Base-by-base conservation (phyloP, 2,113 vertebrate species). In the Pantherophis guttatus region DNA sequence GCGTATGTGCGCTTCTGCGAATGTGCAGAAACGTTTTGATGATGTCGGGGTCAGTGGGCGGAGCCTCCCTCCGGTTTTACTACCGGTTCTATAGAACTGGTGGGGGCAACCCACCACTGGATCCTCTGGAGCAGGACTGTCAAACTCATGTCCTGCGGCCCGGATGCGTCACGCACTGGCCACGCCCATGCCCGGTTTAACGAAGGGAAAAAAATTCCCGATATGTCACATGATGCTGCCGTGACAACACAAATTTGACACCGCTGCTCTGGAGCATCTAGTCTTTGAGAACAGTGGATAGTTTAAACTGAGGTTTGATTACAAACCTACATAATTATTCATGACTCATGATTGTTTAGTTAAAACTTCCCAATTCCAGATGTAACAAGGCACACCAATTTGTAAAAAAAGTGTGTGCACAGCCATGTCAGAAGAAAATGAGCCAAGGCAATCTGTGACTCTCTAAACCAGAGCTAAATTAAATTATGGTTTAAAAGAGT, bases 131-230 rank as follows among this genome's bases (percentile, higher is more conserved):
- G 21, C 17, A 55, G 54, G 54, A 3, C 3, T 55, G 3, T 55
- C 3, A 15, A 55, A 55, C 54, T 15, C 3, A 0, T 3, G 4
- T 15, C 54, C 15, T 3, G 0, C 13, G 13, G 54, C 3, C 12
- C 0, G 3, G 13, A 55, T 55, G 54, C 5, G 3, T 55, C 13
- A 55, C 3, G 0, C 13, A 0, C 54, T 55, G 54, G 54, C 54
- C 54, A 55, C 54, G 0, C 3, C 54, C 15, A 55, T 1, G 54
- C 13, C 54, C 3, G 0, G 13, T 55, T 55, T 55, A 55, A 13
- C 13, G 1, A 55, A 55, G 15, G 54, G 15, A 3, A 0, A 1
- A 5, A 55, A 55, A 17, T 3, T 55, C 15, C 3, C 0, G 4
- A 55, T 17, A 55, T 55, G 54, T 55, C 54, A 55, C 12, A 11